Conservation (phyloP, 2,797 vertebrate genomes). For the Eospalax fontanierii region DNA sequence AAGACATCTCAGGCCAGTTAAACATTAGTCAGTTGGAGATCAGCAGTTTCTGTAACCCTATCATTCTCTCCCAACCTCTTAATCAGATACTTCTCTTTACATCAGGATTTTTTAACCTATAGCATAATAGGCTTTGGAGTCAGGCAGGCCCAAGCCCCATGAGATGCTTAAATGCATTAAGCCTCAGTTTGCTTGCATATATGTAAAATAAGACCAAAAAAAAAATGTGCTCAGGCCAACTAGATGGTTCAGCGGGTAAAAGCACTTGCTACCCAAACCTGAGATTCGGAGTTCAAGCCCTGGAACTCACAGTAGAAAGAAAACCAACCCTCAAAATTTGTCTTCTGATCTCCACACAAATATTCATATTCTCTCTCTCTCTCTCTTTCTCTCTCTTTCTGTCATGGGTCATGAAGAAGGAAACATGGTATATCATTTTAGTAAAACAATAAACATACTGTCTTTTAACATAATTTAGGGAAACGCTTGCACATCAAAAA, state of each 20-base stretch:
- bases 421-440: not conserved
- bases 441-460: not conserved
- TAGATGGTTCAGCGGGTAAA: not conserved
- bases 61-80: constrained; percentile 1
- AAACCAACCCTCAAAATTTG: no score
- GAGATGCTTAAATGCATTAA: not conserved
- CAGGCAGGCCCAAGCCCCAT: not conserved
- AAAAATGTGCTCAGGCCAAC: not conserved
- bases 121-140: not conserved
- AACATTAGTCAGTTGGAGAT: not conserved
- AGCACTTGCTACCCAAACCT: not conserved
- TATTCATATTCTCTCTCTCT: no score
- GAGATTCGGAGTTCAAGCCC: not conserved
- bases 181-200: not conserved
- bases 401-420: not conserved
- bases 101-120: not conserved
- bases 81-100: not conserved
- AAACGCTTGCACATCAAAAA: not conserved
- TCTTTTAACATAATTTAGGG: constrained; percentile 8
- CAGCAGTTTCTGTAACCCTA: not conserved
- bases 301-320: not conserved
- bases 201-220: not conserved
- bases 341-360: no score
- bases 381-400: no score
- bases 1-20: not conserved